Percentiles rank a stretch among this genome's conserved stretches.
Conservation (phyloP, 2,797 vertebrate species). For the Schizopygopsis pylzovi region DNA sequence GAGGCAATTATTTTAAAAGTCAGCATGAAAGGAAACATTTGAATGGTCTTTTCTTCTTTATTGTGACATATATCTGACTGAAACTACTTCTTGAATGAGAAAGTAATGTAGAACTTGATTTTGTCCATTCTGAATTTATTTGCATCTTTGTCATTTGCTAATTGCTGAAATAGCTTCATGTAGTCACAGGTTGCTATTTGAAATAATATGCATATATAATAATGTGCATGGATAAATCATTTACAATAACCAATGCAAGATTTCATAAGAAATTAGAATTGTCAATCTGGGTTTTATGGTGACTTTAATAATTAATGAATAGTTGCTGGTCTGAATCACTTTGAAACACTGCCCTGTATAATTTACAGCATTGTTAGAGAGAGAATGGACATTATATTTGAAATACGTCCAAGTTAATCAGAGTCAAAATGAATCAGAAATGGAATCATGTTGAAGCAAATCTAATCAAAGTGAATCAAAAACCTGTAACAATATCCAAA, state of each 20-base stretch:
- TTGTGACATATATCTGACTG: background rate
- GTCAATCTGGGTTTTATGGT: no score
- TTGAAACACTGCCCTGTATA: background rate
- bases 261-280: background rate
- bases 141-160: background rate
- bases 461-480: background rate
- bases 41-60: background rate
- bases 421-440: background rate
- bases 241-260: background rate
- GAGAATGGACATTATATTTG: background rate
- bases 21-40: background rate
- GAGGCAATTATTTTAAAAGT: background rate
- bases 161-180: background rate
- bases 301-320: background rate
- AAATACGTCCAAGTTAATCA: background rate
- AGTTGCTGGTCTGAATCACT: background rate
- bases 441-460: slow-evolving; percentile 2
- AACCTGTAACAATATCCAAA: slow-evolving; percentile 1
- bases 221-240: background rate
- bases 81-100: background rate
- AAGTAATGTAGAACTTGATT: background rate
- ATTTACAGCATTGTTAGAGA: background rate
- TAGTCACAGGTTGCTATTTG: background rate
- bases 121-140: background rate
- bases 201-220: background rate